A percentile compares a stretch with the other conserved stretches of the same genome.
Evolutionary conservation across 2,113 vertebrate species (phyloP).

Genomic region (Taxidea taxus): DNA sequence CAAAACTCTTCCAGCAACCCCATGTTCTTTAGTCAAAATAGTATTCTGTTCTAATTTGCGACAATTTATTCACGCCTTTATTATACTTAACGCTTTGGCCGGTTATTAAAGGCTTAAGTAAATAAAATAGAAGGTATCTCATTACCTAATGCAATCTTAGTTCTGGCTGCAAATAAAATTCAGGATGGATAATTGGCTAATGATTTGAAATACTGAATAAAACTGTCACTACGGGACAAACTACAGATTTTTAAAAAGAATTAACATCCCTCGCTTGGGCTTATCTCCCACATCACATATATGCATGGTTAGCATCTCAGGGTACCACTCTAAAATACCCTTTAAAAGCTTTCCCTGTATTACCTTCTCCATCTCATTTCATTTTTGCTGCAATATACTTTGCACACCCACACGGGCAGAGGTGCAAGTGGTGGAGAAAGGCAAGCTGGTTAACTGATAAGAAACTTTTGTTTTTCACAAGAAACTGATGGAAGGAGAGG

Average conservation of each 20-base stretch:
- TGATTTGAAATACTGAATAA: background rate
- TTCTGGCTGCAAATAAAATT: slow-evolving; percentile 43
- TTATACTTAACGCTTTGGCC: background rate
- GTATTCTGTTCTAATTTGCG: background rate
- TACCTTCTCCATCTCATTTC: background rate
- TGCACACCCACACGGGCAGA: background rate
- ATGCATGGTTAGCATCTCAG: background rate
- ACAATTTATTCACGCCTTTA: slow-evolving; percentile 3
- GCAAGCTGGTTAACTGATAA: background rate
- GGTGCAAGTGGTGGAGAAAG: background rate
- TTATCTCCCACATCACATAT: background rate
- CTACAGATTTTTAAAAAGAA: background rate
- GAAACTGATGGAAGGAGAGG: background rate
- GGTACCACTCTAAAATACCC: background rate
- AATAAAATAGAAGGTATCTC: background rate
- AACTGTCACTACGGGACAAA: background rate
- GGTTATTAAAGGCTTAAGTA: slow-evolving; percentile 24
- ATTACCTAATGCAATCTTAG: background rate
- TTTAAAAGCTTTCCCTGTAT: background rate
- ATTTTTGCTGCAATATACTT: slow-evolving; percentile 7
- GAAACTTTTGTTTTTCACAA: background rate
- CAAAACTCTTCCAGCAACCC: background rate
- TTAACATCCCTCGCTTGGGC: background rate
- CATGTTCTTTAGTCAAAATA: slow-evolving; percentile 28
- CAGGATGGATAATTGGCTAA: background rate